Base-by-base conservation (phyloP, 2,113 vertebrate genomes). In the Balaeniceps rex region DNA sequence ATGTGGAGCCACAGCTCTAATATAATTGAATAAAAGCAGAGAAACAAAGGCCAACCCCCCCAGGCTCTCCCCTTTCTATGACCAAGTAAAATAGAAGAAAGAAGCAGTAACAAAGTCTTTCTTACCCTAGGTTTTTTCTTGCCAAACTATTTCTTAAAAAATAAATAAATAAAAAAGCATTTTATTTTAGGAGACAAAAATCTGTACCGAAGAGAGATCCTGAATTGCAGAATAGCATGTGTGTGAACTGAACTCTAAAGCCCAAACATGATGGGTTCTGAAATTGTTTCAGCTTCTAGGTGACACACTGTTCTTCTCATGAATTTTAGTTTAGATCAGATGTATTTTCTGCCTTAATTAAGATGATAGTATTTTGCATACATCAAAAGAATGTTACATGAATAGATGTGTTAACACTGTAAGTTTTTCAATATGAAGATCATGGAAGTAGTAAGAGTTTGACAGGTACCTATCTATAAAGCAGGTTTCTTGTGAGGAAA, bases 21-120 rank as follows among this genome's bases (percentile, higher is more conserved):
- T 47, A 42, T 72, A 96, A 95, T 87, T 92, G 69, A 92, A 93
- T 94, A 94, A 83, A 94, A 85, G 40, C 40, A 75, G 54, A 79
- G 77, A 76, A 91, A 88, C 28, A 79, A 94, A 87, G 58, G 49
- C 74, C 36, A 89, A 34, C 0, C 5, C 71, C 91, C 57, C 33
- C 36, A 61, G 92, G 93, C 88, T 78, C 64, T 89, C 34, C 22
- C 18, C 13, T 42, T 91, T 82, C 63, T 87, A 4, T 51, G 82
- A 46, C 40, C n/a, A 80, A 87, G 57, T 87, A 16, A 93, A 94
- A 94, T 38, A 89, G n/a, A 69, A 90, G 38, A 40, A 71, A 82
- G 82, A 46, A 78, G 42, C 34, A 64, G 40, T 51, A 87, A 64
- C 3, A 34, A 77, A 66, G 77, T 65, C 58, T 80, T 83, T 63